Evolutionary conservation across 2,888 invertebrate genomes (phyloP).

Genomic region (Hydraecia micacea): DNA sequence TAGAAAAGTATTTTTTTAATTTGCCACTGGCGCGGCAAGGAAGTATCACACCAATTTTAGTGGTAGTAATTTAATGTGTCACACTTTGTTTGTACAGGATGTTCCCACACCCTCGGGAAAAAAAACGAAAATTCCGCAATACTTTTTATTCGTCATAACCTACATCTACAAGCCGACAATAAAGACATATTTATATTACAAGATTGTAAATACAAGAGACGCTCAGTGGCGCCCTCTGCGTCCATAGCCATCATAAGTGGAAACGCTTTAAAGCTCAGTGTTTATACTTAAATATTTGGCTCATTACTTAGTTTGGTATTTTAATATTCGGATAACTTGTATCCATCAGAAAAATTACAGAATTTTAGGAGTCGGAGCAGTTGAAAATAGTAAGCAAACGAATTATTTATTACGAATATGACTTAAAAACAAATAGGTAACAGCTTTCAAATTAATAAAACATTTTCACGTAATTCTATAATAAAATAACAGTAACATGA

Average conservation of each 20-base stretch:
- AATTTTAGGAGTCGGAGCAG: not conserved
- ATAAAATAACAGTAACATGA: constrained; percentile 4
- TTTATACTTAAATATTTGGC: constrained; percentile 37
- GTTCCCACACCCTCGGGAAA: not conserved
- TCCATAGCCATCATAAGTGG: constrained; percentile 64
- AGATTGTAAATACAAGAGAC: constrained; percentile 56
- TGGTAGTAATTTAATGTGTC: too few relatives aligned
- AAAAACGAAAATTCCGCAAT: constrained; percentile 52
- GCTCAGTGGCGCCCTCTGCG: constrained; percentile 53
- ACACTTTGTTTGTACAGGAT: too few relatives aligned
- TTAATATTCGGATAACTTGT: not conserved
- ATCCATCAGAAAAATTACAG: not conserved
- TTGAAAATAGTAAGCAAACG: not conserved
- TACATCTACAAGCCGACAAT: constrained; percentile 65
- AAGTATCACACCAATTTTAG: too few relatives aligned
- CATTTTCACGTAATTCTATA: not conserved
- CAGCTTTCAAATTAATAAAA: not conserved
- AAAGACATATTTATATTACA: constrained; percentile 63
- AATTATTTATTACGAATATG: not conserved
- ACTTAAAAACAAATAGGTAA: not conserved
- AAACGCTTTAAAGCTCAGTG: constrained; percentile 67
- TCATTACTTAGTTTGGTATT: constrained; percentile 44
- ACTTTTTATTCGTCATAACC: constrained; percentile 66
- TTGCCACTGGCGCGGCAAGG: too few relatives aligned
- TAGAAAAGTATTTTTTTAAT: too few relatives aligned